phyloP scores from a whole-genome alignment of 2,797 vertebrate genomes.

The Squalus acanthias region DNA sequence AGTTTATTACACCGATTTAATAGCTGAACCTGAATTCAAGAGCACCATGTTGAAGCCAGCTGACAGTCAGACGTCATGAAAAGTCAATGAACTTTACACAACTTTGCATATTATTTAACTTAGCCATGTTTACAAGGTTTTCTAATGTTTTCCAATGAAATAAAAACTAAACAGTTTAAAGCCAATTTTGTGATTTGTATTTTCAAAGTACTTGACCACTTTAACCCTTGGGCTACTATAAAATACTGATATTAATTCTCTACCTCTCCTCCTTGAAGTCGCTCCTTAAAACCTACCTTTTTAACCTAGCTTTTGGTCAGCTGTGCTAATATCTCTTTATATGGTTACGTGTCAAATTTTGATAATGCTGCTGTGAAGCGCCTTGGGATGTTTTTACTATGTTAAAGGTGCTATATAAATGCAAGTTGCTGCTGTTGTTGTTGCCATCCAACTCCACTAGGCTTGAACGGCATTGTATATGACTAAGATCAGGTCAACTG shows the following conservation, averaged over 20 bases:
- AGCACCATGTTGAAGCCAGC: constrained; percentile 18
- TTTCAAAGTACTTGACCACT: not conserved
- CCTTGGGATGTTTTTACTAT: not conserved
- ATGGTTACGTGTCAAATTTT: not conserved
- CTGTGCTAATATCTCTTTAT: not conserved
- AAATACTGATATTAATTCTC: not conserved
- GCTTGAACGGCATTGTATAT: not conserved
- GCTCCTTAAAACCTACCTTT: not conserved
- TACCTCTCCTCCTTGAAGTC: not conserved
- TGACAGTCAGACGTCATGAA: not conserved
- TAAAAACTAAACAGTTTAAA: not conserved
- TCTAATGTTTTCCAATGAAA: not conserved
- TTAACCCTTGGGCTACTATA: not conserved
- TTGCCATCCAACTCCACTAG: not conserved
- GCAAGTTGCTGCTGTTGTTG: not conserved
- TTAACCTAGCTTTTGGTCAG: not conserved
- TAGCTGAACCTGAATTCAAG: not conserved
- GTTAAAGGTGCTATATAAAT: not conserved
- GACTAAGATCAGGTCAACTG: not conserved
- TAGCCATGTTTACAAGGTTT: not conserved
- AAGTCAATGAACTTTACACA: not conserved
- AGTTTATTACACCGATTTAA: constrained; percentile 15
- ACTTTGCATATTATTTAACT: constrained; percentile 18
- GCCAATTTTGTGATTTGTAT: not conserved
- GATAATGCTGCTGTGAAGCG: not conserved